A percentile compares a stretch with the other conserved stretches of the same genome.
These are phyloP conservation scores for Abscondita cerata DNA, from an alignment of 2,888 invertebrate genomes.

Conservation along the genomic window DNA sequence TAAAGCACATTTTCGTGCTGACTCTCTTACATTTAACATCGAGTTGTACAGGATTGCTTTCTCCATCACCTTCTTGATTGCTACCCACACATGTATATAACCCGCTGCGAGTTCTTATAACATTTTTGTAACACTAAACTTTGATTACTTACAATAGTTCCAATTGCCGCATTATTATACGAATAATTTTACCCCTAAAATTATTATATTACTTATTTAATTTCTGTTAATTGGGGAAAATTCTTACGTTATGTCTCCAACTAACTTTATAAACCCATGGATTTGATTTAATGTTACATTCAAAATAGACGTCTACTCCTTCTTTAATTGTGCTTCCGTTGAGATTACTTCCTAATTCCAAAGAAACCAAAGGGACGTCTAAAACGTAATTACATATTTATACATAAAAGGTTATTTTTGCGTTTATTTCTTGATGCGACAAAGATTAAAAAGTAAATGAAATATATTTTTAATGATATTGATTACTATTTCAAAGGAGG, in stretches of 20 bases:
- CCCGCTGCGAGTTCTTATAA: constrained; percentile 77
- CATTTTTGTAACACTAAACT: constrained; percentile 86
- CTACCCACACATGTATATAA: constrained; percentile 88
- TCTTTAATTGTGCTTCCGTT: constrained; percentile 83
- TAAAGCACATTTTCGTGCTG: not conserved
- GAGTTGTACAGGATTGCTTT: constrained; percentile 83
- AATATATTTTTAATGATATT: too few relatives aligned
- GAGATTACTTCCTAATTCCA: constrained; percentile 83
- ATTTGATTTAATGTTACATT: constrained; percentile 88
- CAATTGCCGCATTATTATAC: constrained; percentile 79
- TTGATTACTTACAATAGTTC: constrained; percentile 87
- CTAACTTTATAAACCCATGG: constrained; percentile 82
- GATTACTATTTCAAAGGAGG: too few relatives aligned
- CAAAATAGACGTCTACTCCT: constrained; percentile 90
- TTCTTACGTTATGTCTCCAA: constrained; percentile 80
- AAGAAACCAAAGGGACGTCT: constrained; percentile 84
- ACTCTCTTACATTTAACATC: constrained; percentile 82
- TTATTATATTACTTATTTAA: not conserved
- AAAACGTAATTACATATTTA: constrained; percentile 48
- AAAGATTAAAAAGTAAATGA: too few relatives aligned
- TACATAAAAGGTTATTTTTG: too few relatives aligned
- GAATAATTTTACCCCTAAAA: constrained; percentile 75
- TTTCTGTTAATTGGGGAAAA: not conserved
- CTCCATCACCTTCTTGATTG: constrained; percentile 87
- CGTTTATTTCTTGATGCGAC: too few relatives aligned